Evolutionary conservation across 1,140 invertebrate species (phyloP), one percentile per base, ranked within the genome.

Genomic region (Bombus sibiricus): DNA sequence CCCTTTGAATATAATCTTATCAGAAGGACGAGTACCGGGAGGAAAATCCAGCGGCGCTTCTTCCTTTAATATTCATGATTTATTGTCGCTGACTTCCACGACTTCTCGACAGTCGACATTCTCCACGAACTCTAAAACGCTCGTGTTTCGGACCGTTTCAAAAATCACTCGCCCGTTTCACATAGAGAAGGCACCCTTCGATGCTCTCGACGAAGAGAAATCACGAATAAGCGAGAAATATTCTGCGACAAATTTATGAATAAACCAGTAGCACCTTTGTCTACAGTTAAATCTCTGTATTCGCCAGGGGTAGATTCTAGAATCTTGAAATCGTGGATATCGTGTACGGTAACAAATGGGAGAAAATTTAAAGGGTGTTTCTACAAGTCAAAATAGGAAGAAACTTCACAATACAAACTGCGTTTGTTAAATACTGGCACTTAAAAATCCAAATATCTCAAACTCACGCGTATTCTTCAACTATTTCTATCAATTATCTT

Each of bases 1-100:
- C 76, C 89, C 75, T 90, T 90, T 90, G 88, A 90, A 88, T 90
- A 89, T 90, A 90, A 90, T 90, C 89, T 90, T 90, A 90, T 90
- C 89, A 85, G 84, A 86, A 75, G 82, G 57, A 90, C 64, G 77
- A 32, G 62, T 34, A 28, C n/a, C 62, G 25, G 80, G 47, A 74
- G 74, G 79, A 62, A 81, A 69, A 89, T 89, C 76, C 85, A 75
- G 37, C 88, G 62, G 41, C 59, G 64, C 34, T 66, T 69, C 77
- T 85, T 59, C 81, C 75, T 88, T 90, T 90, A 90, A 90, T 90
- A 90, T 90, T 90, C 89, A 90, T 90, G 88, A 90, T 90, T 90
- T 90, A 90, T 90, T 90, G 89, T 90, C 86, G 64, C 78, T 64
- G 85, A 90, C 88, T 87, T 87, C 22, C 66, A 69, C 53, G 76